Evolutionary conservation across 2,113 vertebrate species (phyloP).

Genomic region (Shinisaurus crocodilurus): DNA sequence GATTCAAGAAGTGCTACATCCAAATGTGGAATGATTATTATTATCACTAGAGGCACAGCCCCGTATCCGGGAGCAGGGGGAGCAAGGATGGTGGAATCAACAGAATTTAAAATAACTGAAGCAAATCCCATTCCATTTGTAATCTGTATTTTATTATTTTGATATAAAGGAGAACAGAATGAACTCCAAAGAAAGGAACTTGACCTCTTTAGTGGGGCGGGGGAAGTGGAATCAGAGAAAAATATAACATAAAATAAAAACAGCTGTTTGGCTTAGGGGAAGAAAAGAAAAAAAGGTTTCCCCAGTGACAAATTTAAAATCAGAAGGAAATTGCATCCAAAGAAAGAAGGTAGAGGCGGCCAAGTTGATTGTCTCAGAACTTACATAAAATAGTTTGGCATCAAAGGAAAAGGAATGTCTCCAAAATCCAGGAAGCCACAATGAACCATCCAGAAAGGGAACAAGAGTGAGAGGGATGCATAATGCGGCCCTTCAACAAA

Average conservation of each 20-base stretch:
- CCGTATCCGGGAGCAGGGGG: background rate
- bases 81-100: background rate
- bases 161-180: constrained; percentile 55
- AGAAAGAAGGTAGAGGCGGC: constrained; percentile 57
- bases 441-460: constrained; percentile 44
- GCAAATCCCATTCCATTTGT: constrained; percentile 31
- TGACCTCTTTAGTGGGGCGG: constrained; percentile 49
- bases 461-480: constrained; percentile 8
- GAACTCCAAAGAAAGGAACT: constrained; percentile 56
- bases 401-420: constrained; percentile 64
- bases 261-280: constrained; percentile 77
- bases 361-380: constrained; percentile 68
- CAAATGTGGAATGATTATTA: background rate
- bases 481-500: constrained; percentile 28
- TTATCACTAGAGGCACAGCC: background rate
- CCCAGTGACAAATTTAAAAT: constrained; percentile 75
- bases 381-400: constrained; percentile 64
- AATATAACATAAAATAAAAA: constrained; percentile 66
- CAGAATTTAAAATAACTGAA: constrained; percentile 18
- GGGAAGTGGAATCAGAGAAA: constrained; percentile 37
- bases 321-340: constrained; percentile 74
- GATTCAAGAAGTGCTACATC: background rate
- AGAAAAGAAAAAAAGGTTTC: constrained; percentile 62
- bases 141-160: constrained; percentile 51
- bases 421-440: constrained; percentile 42